Conservation (phyloP, 1,140 invertebrate genomes). For the Drosophila albomicans region DNA sequence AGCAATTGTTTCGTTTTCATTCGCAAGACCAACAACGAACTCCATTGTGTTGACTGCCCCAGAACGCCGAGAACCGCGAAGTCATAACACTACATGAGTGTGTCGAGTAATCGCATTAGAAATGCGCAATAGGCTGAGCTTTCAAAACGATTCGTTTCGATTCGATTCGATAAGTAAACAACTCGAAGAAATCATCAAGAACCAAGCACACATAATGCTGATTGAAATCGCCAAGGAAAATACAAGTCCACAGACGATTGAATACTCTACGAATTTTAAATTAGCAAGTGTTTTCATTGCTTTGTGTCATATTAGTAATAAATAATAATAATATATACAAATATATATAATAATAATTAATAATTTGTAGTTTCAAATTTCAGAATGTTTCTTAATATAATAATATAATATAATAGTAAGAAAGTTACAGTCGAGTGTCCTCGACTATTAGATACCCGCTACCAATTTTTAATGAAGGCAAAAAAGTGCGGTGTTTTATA, state of each 20-base stretch:
- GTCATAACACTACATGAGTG: slow-evolving; percentile 8
- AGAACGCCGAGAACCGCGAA: neutral
- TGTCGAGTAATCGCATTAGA: slow-evolving; percentile 41
- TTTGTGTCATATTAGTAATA: too few relatives aligned
- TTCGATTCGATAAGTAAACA: slow-evolving; percentile 17
- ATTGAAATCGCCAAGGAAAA: neutral
- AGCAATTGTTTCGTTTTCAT: slow-evolving; percentile 48
- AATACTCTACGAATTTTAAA: too few relatives aligned
- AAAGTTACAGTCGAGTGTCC: too few relatives aligned
- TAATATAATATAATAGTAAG: too few relatives aligned
- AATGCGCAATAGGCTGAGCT: slow-evolving; percentile 47
- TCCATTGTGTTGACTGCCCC: slow-evolving; percentile 51
- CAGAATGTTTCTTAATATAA: too few relatives aligned
- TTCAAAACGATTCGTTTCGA: slow-evolving; percentile 14
- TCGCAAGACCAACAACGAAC: slow-evolving; percentile 50
- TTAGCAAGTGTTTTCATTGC: too few relatives aligned
- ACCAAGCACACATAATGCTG: neutral
- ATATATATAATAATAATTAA: too few relatives aligned
- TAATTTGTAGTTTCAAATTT: too few relatives aligned
- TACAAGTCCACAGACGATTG: neutral
- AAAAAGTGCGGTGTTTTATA: too few relatives aligned
- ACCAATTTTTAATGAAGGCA: too few relatives aligned
- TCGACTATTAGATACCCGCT: too few relatives aligned
- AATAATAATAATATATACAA: too few relatives aligned
- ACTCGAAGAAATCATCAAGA: neutral